These are phyloP conservation scores for Zosterops pallidus DNA, from an alignment of 2,113 vertebrate genomes.

Conservation along the genomic window DNA sequence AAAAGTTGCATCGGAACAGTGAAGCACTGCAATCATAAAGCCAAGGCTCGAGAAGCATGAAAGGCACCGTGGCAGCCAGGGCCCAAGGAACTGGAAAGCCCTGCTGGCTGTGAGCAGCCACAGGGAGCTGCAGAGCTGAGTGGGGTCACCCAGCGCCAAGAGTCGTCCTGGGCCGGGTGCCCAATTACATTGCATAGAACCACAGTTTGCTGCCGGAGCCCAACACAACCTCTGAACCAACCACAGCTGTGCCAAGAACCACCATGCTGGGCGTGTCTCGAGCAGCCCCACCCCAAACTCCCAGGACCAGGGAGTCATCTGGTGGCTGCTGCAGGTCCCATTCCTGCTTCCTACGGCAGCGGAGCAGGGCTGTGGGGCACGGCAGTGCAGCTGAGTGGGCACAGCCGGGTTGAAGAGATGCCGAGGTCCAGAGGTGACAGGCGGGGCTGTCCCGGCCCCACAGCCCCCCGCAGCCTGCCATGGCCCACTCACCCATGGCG, in stretches of 20 bases:
- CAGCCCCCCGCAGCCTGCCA: not conserved
- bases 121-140: not conserved
- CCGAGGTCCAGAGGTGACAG: not conserved
- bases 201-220: not conserved
- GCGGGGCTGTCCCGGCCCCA: too few species aligned
- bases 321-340: not conserved
- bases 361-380: too few species aligned
- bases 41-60: not conserved
- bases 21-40: not conserved
- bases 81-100: not conserved
- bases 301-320: not conserved
- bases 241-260: not conserved
- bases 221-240: not conserved
- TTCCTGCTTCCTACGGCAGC: not conserved
- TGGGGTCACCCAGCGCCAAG: not conserved
- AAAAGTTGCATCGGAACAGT: not conserved
- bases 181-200: not conserved
- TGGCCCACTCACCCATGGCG: not conserved
- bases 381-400: not conserved
- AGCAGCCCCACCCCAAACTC: not conserved
- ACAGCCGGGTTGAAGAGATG: not conserved
- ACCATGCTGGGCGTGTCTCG: not conserved
- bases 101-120: not conserved
- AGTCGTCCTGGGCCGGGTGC: not conserved
- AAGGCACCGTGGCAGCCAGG: not conserved